Percentiles rank a stretch among this genome's conserved stretches.
These are phyloP conservation scores for Teleogryllus occipitalis DNA, from an alignment of 1,140 invertebrate genomes.

Conservation along the genomic window DNA sequence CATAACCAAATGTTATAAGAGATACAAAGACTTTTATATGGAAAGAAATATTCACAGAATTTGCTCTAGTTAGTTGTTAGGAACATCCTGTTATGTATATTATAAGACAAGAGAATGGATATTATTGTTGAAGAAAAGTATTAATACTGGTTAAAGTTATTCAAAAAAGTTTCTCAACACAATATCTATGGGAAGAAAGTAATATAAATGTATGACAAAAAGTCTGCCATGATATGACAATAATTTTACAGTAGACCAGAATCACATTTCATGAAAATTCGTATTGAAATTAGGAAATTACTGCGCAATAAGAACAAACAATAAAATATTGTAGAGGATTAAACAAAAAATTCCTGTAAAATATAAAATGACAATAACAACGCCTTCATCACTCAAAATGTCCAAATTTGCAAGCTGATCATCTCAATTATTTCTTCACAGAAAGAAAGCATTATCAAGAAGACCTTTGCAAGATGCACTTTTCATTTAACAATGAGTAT, in stretches of 20 bases:
- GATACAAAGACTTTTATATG: neutral
- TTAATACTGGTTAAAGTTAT: neutral
- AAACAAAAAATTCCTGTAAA: no score
- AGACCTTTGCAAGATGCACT: neutral
- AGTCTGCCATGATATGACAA: neutral
- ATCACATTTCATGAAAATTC: neutral
- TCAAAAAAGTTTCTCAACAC: neutral
- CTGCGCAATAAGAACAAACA: no score
- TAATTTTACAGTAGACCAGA: neutral
- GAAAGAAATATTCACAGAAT: neutral
- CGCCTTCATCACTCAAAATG: neutral
- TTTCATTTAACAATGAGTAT: neutral
- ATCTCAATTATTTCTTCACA: neutral
- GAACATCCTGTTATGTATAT: neutral
- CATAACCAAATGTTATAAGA: neutral
- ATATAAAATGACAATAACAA: neutral
- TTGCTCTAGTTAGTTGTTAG: constrained; percentile 4
- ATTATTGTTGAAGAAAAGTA: neutral
- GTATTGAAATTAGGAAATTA: no score
- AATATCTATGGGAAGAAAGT: neutral
- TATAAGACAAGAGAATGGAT: neutral
- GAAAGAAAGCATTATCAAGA: neutral
- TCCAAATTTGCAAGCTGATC: neutral
- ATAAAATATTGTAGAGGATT: no score
- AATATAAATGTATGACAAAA: neutral